Evolutionary conservation across 2,888 invertebrate species (phyloP), one percentile per base, ranked within the genome.

Genomic region (Eremobia ochroleuca): DNA sequence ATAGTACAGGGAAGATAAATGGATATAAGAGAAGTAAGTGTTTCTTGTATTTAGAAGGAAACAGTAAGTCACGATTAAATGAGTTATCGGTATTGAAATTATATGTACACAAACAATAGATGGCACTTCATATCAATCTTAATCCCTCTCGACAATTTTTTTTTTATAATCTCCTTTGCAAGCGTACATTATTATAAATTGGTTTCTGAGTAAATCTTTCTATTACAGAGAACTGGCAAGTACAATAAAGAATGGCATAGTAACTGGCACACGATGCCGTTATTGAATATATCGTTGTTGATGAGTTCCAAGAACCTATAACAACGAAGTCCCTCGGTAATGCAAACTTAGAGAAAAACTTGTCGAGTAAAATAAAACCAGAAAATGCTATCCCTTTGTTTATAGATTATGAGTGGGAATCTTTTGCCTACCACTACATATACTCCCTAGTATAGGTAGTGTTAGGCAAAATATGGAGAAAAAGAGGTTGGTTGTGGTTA

Each of bases 61-160:
- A 81, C 13, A 40, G 37, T 28, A 71, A 62, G 52, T 71, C 28
- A 71, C 9, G 15, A 64, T 31, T 31, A 72, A 71, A 71, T 43
- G 21, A 46, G 25, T 58, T 31, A 15, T 59, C 21, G 8, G 6
- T 52, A 70, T 43, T 11, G 11, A 61, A 21, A 55, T 46, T 1
- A 71, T 40, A 46, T 37, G 21, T 37, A n/a, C 31, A 43, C 9
- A 31, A 62, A 37, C 15, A 40, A 31, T 59, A 40, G 11, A 6
- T 66, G 31, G 2, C 18, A 25, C 31, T 28, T 43, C 11, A 28
- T 37, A 49, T n/a, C 8, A 13, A 28, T 43, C 9, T 31, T 21
- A 34, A 58, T 25, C n/a, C 28, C 21, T 21, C 1, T 4, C 0
- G 8, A 46, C n/a, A n/a, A 4, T 4, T 25, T 46, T 13, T 13